These are phyloP conservation scores for Cyanoliseus patagonus DNA, from an alignment of 2,113 vertebrate genomes.

Conservation along the genomic window DNA sequence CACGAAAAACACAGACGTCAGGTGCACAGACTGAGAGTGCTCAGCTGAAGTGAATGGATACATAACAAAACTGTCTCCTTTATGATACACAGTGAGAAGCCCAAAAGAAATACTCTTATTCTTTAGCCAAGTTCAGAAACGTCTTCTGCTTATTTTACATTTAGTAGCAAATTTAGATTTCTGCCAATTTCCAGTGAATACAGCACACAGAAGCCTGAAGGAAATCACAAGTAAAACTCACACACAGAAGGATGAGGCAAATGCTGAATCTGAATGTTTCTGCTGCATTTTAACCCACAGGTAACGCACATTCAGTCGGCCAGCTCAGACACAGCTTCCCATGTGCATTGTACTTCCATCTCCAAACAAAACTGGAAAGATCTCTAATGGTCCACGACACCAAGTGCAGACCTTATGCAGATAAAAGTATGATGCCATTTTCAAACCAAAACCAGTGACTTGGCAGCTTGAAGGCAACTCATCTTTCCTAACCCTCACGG, in stretches of 20 bases:
- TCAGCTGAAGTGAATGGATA: not conserved
- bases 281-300: not conserved
- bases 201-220: fast-evolving
- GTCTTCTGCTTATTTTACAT: not conserved
- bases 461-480: not conserved
- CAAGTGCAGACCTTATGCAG: not conserved
- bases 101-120: not conserved
- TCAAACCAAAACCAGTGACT: not conserved
- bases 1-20: not conserved
- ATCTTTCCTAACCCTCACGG: not conserved
- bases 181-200: not conserved
- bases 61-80: not conserved
- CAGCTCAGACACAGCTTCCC: fast-evolving
- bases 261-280: not conserved
- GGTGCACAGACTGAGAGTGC: not conserved
- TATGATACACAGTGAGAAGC: fast-evolving
- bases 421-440: fast-evolving
- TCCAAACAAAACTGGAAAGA: not conserved
- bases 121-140: not conserved
- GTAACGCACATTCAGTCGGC: not conserved
- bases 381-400: fast-evolving
- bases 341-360: fast-evolving
- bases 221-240: not conserved
- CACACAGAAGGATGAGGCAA: not conserved
- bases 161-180: not conserved